phyloP scores from a whole-genome alignment of 2,113 vertebrate species.

The Tamias sibiricus region DNA sequence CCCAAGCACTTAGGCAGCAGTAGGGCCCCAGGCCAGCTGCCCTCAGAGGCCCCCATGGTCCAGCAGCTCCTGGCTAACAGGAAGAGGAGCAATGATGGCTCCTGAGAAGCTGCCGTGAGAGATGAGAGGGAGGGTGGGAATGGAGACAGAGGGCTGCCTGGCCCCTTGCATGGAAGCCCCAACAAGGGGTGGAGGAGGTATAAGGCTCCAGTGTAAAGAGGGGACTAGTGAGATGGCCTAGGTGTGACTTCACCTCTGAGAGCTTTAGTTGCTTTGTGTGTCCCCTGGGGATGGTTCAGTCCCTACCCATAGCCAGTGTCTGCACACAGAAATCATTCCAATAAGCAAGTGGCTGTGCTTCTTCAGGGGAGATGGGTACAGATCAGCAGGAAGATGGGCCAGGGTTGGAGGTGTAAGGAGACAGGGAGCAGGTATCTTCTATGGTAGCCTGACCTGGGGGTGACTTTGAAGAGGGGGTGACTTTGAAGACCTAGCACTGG shows the following conservation, averaged over 20 bases:
- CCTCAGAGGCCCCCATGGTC: not conserved
- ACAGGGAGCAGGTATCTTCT: not conserved
- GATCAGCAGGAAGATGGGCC: not conserved
- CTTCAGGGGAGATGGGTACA: not conserved
- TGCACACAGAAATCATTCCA: not conserved
- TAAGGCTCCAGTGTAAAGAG: not conserved
- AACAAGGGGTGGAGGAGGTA: too few species aligned
- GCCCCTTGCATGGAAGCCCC: too few species aligned
- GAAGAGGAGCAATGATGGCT: rapidly evolving
- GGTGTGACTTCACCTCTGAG: not conserved
- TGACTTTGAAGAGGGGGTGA: not conserved
- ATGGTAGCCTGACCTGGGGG: not conserved
- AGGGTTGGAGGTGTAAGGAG: rapidly evolving
- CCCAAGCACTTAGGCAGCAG: not conserved
- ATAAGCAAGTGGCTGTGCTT: not conserved
- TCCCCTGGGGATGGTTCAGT: not conserved
- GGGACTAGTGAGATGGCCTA: not conserved
- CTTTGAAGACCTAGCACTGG: too few species aligned
- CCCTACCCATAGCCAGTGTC: not conserved
- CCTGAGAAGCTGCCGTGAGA: not conserved
- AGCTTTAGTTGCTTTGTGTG: not conserved
- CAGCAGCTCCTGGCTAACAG: not conserved
- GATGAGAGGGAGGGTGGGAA: not conserved
- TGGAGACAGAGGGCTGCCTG: not conserved
- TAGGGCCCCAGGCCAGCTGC: not conserved